Percentiles rank a stretch among this genome's conserved stretches.
Evolutionary conservation across 2,888 invertebrate genomes (phyloP).

Genomic region (Cyclophora albipunctata): DNA sequence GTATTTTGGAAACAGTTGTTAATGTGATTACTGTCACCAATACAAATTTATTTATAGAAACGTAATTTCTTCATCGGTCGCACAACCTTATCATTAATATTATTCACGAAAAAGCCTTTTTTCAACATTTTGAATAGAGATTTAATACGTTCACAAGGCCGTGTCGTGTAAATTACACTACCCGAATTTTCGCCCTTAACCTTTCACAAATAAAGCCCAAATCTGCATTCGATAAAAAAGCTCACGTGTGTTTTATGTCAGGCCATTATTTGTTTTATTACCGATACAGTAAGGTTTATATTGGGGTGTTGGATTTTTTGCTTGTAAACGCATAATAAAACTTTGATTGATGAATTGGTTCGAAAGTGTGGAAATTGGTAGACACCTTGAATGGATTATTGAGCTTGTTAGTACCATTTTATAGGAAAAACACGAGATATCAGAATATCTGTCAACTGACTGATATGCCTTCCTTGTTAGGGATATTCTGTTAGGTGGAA

Average conservation of each 20-base stretch:
- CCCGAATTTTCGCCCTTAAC: constrained; percentile 7
- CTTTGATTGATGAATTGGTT: constrained; percentile 49
- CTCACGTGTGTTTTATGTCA: not conserved
- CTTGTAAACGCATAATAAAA: constrained; percentile 41
- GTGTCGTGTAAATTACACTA: constrained; percentile 10
- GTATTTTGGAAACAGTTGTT: no score
- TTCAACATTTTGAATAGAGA: constrained; percentile 21
- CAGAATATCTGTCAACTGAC: not conserved
- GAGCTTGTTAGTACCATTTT: constrained; percentile 13
- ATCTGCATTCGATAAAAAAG: not conserved
- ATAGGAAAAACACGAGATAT: not conserved
- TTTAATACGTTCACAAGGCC: constrained; percentile 18
- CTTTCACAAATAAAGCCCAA: constrained; percentile 1
- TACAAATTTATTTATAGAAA: constrained; percentile 13
- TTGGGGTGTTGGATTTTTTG: constrained; percentile 13
- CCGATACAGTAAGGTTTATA: not conserved
- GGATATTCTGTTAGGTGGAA: no score
- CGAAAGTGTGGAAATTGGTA: constrained; percentile 21
- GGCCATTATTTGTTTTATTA: not conserved
- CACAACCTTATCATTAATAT: constrained; percentile 16
- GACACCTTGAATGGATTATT: constrained; percentile 20
- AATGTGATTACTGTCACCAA: constrained; percentile 1
- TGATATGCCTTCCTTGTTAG: no score
- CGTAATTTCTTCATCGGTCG: constrained; percentile 19
- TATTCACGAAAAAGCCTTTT: constrained; percentile 17